Evolutionary conservation across 2,113 vertebrate species (phyloP).

Genomic region (Pandion haliaetus): DNA sequence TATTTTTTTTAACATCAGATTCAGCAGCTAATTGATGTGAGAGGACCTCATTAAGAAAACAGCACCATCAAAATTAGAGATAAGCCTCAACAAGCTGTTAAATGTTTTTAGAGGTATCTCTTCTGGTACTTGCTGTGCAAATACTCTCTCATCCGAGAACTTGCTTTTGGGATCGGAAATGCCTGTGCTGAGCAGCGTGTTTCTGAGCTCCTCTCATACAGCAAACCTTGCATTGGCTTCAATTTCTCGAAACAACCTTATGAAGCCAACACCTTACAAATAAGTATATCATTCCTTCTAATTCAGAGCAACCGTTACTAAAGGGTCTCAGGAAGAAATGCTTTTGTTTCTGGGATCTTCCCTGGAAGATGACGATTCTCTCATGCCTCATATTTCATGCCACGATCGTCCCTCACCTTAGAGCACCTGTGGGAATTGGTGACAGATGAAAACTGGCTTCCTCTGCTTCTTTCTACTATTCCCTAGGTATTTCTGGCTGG

Average conservation of each 20-base stretch:
- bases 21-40: conserved; percentile 19
- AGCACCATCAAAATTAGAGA: conserved; percentile 24
- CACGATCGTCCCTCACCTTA: not conserved
- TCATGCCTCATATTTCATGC: not conserved
- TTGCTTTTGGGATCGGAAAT: not conserved
- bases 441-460: not conserved
- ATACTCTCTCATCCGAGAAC: not conserved
- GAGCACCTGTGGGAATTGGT: not conserved
- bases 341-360: not conserved
- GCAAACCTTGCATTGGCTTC: not conserved
- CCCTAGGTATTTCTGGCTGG: not conserved
- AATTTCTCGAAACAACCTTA: not conserved
- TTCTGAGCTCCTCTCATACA: not conserved
- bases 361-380: not conserved
- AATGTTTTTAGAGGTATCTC: not conserved
- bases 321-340: not conserved
- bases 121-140: not conserved
- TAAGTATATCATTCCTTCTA: not conserved
- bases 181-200: not conserved
- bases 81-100: conserved; percentile 28
- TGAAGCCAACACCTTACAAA: not conserved
- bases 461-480: not conserved
- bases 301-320: not conserved
- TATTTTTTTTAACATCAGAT: not conserved
- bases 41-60: conserved; percentile 32